A percentile compares a stretch with the other conserved stretches of the same genome.
These are phyloP conservation scores for Seriola rivoliana DNA, from an alignment of 2,113 vertebrate genomes.

Conservation along the genomic window DNA sequence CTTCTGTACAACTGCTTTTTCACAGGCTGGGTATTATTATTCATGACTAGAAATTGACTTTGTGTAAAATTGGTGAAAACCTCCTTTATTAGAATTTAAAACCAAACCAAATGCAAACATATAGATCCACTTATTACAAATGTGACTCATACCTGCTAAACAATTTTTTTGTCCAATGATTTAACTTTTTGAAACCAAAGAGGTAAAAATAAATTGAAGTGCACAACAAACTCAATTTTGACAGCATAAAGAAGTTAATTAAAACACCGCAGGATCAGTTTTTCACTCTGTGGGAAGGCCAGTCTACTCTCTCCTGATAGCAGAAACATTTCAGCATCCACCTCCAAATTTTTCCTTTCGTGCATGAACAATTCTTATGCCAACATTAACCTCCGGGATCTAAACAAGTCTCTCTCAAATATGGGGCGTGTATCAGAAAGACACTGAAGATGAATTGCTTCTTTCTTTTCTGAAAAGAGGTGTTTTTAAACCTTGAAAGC, in stretches of 20 bases:
- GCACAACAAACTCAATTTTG: neutral
- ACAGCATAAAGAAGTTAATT: constrained; percentile 14
- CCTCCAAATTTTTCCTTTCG: neutral
- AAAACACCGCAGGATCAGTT: constrained; percentile 30
- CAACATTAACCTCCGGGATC: constrained; percentile 1
- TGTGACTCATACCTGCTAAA: neutral
- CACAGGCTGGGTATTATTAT: neutral
- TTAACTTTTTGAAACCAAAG: neutral
- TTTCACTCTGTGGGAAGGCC: constrained; percentile 9
- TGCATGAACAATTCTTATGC: constrained; percentile 7
- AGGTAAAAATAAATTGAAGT: neutral
- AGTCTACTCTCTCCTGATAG: constrained; percentile 15
- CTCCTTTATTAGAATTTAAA: neutral
- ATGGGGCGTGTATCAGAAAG: neutral
- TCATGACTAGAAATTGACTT: neutral
- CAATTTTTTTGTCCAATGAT: neutral
- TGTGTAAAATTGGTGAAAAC: neutral
- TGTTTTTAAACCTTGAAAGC: constrained; percentile 15
- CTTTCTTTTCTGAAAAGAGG: constrained; percentile 1
- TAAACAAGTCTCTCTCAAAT: neutral
- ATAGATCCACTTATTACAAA: neutral
- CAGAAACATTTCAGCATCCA: constrained; percentile 7
- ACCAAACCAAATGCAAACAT: neutral
- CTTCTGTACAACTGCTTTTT: too few relatives aligned
- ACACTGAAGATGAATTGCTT: neutral